Base-by-base conservation (phyloP, 2,888 invertebrate species). In the Dione vanillae region DNA sequence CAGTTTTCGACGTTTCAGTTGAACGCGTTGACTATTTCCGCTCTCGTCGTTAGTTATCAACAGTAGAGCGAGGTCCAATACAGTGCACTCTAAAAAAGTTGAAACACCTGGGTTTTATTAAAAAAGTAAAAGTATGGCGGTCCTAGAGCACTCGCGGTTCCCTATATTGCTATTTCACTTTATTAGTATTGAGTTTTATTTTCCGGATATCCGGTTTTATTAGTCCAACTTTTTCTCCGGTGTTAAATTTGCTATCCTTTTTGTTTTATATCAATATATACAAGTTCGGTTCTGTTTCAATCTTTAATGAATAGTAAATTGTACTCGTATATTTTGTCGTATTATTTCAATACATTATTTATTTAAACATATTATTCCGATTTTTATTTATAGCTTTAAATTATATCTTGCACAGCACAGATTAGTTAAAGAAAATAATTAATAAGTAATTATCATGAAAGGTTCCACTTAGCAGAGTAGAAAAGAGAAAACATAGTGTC, bases 91-190 rank as follows among this genome's bases (percentile, higher is more conserved):
- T 67, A 52, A 70, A 69, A 72, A 72, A 67, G 66, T 65, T 41
- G 58, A 64, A 72, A 69, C 72, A 72, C 70, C 72, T 72, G 72
- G 67, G 67, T 72, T 72, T 62, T 70, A 40, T 52, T 62, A 64
- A 52, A 72, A 72, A 72, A 69, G 54, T 56, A 52, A 65, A 64
- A 67, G 58, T 67, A 70, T 69, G 45, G 41, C 64, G 65, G 64
- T 70, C 54, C 54, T 62, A 27, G 16, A 52, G 64, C 72, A 64
- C 51, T 70, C 64, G 72, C 67, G 72, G 72, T 65, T 52, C 58
- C 58, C 64, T 16, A 59, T 59, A 59, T 65, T 47, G 58, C 58
- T 68, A 65, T 59, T 69, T 59, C 67, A 58, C 58, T 67, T 70
- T 67, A 68, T 52, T 20, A 54, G n/a, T 41, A 52, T 62, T 62